These are phyloP conservation scores for Sprattus sprattus DNA, from an alignment of 2,113 vertebrate genomes.

Conservation along the genomic window DNA sequence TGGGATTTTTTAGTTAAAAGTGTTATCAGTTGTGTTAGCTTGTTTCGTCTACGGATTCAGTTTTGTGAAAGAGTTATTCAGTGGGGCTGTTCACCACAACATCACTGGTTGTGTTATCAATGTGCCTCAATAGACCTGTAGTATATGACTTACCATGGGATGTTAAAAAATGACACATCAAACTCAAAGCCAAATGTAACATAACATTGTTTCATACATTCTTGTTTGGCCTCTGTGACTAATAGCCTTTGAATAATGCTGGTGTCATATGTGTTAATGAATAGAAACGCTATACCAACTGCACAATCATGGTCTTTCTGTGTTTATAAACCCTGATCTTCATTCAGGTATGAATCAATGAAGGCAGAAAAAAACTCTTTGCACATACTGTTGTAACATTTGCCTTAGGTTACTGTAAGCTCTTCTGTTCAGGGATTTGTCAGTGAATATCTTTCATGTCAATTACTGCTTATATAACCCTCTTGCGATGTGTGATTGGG, in stretches of 20 bases:
- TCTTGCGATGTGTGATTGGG: background rate
- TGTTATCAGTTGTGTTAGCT: background rate
- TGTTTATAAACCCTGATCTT: constrained; percentile 51
- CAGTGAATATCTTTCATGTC: constrained; percentile 14
- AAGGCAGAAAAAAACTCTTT: constrained; percentile 19
- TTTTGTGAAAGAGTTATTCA: background rate
- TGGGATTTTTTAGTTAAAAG: background rate
- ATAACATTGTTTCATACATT: background rate
- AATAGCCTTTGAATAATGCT: background rate
- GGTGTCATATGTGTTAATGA: constrained; percentile 2
- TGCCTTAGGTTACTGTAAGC: constrained; percentile 66
- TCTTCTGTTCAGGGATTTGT: constrained; percentile 65
- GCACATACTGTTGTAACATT: constrained; percentile 60
- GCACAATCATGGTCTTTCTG: constrained; percentile 29
- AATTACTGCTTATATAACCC: background rate
- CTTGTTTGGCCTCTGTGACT: background rate
- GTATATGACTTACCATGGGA: background rate
- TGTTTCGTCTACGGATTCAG: background rate
- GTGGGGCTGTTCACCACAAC: background rate
- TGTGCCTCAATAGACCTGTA: background rate
- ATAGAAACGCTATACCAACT: constrained; percentile 7
- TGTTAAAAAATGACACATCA: constrained; percentile 3
- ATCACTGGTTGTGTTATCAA: background rate
- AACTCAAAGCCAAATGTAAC: constrained; percentile 10
- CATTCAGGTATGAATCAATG: constrained; percentile 50